A percentile compares a stretch with the other conserved stretches of the same genome.
phyloP scores from a whole-genome alignment of 2,888 invertebrate species.

The Limnephilus auricula region DNA sequence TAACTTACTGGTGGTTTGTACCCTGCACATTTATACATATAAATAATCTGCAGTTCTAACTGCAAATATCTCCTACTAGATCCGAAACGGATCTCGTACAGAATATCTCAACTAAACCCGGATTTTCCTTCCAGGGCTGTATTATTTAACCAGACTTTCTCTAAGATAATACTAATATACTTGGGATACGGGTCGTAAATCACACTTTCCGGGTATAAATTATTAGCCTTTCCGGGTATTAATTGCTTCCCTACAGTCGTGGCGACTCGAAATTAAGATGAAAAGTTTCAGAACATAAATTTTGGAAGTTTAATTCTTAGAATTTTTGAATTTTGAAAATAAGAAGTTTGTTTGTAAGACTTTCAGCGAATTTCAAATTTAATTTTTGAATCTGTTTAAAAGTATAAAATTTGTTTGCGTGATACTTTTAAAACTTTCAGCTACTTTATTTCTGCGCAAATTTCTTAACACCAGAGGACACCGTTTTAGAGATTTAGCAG shows the following conservation, averaged over 20 bases:
- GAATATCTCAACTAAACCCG: background rate
- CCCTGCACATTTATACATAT: background rate
- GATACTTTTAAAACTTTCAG: no score
- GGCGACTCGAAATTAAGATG: background rate
- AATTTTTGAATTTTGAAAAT: background rate
- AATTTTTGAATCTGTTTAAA: background rate
- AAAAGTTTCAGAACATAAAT: constrained; percentile 7
- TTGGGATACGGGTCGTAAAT: background rate
- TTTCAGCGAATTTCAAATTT: background rate
- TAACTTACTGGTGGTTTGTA: background rate
- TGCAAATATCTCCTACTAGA: background rate
- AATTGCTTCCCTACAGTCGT: background rate
- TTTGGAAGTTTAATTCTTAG: background rate
- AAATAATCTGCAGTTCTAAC: background rate
- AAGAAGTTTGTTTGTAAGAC: background rate
- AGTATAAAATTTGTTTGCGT: no score
- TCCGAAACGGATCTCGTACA: background rate
- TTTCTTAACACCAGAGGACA: no score
- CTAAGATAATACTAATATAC: background rate
- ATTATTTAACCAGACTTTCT: background rate
- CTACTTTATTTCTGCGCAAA: no score
- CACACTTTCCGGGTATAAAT: background rate
- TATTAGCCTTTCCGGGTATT: constrained; percentile 9
- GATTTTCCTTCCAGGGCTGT: background rate
- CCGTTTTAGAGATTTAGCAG: no score